Evolutionary conservation across 2,888 invertebrate species (phyloP), one percentile per base, ranked within the genome.

Genomic region (Drosophila prostipennis): DNA sequence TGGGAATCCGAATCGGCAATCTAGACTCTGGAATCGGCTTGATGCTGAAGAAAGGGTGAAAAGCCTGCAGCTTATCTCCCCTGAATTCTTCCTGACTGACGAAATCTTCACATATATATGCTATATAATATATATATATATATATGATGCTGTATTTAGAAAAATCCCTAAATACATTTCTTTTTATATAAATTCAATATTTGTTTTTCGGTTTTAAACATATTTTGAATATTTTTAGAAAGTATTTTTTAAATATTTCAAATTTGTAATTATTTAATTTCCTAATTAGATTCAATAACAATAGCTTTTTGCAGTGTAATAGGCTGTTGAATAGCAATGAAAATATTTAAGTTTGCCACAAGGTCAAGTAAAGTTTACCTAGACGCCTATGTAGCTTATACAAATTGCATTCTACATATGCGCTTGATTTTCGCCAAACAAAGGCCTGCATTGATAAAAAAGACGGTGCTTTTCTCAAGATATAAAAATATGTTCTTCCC

Each of bases 291-390:
- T 0, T 6, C n/a, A 36, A 11, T 5, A 5, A 11, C 16, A 19
- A 2, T 19, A 42, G 13, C 5, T 16, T 46, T 16, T 29, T 29
- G 1, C 10, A 46, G 46, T 16, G 46, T 16, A 46, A 32, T 11
- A 14, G 29, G 36, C 55, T 40, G 46, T 61, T 23, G 34, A 59
- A 48, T 61, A 34, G 64, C 37, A 64, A 64, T 64, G 43, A 23
- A 26, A 63, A 45, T 48, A 52, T 64, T 64, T 63, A 46, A 45
- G 45, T 64, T 53, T 2, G n/a, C 16, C 11, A n/a, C 37, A 64
- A 53, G 64, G 64, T 26, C 45, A 53, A 26, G 23, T 11, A 32
- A 46, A 32, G 53, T 53, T 64, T 63, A 63, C 42, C 16, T 13
- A 39, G 45, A 37, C 37, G 45, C 43, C 32, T 37, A 52, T 19